These are phyloP conservation scores for Reinhardtius hippoglossoides DNA, from an alignment of 2,113 vertebrate species.

Conservation along the genomic window DNA sequence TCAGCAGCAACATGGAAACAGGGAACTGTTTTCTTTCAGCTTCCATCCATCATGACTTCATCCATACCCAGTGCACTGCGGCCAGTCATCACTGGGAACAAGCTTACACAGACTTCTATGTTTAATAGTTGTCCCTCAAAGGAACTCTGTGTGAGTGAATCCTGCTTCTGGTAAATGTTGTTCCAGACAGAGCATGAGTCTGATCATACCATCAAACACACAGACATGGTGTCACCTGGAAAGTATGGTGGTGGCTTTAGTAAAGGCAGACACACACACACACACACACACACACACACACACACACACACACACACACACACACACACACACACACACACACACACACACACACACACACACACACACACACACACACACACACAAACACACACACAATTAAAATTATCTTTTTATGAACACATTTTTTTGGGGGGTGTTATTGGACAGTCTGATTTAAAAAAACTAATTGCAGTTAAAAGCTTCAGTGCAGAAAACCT, in stretches of 20 bases:
- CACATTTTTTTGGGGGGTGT: too few species aligned
- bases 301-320: too few species aligned
- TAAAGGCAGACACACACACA: neutral
- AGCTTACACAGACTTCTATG: slow-evolving; percentile 31
- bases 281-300: neutral
- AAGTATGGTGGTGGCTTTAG: slow-evolving; percentile 57
- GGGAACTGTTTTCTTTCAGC: slow-evolving; percentile 29
- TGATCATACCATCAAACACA: slow-evolving; percentile 28
- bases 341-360: too few species aligned
- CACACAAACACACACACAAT: too few species aligned
- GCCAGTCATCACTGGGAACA: slow-evolving; percentile 47
- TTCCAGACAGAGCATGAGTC: slow-evolving; percentile 43
- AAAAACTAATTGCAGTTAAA: too few species aligned
- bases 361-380: too few species aligned
- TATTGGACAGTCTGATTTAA: too few species aligned
- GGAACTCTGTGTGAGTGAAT: slow-evolving; percentile 41
- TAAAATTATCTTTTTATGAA: too few species aligned
- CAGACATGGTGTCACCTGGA: slow-evolving; percentile 62
- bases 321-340: too few species aligned
- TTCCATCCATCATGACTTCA: slow-evolving; percentile 52
- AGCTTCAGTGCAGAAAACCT: too few species aligned
- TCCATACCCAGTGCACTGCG: slow-evolving; percentile 4
- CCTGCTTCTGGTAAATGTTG: slow-evolving; percentile 26
- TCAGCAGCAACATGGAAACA: slow-evolving; percentile 35
- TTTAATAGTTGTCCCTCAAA: slow-evolving; percentile 33